Evolutionary conservation across 2,888 invertebrate species (phyloP).

Genomic region (Candidula unifasciata): DNA sequence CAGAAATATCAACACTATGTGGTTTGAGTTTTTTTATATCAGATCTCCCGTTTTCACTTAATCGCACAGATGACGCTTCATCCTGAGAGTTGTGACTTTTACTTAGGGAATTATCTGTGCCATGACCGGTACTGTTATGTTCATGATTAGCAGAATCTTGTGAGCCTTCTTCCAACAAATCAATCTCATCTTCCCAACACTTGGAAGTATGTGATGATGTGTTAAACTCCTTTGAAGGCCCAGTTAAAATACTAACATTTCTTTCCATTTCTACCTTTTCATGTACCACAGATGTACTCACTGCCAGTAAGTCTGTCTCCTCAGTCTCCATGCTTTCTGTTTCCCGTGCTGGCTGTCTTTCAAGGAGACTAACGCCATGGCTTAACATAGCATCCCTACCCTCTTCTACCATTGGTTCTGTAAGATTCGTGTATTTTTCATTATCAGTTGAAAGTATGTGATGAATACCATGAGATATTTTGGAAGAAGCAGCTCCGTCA

Average conservation of each 20-base stretch:
- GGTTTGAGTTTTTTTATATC: neutral
- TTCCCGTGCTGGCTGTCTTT: neutral
- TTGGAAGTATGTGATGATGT: neutral
- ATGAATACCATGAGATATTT: neutral
- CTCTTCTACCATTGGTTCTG: neutral
- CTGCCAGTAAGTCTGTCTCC: neutral
- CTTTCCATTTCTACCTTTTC: neutral
- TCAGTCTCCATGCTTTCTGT: neutral
- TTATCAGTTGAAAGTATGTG: too few relatives aligned
- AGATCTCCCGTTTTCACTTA: neutral
- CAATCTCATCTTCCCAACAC: slow-evolving; percentile 27
- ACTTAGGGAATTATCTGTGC: neutral
- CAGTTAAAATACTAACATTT: neutral
- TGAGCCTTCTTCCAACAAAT: slow-evolving; percentile 27
- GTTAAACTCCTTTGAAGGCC: neutral
- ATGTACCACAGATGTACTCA: neutral
- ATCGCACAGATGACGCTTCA: neutral
- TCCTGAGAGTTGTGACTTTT: too few relatives aligned
- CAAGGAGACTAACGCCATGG: neutral
- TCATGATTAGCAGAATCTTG: neutral
- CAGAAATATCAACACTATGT: neutral
- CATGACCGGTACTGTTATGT: neutral
- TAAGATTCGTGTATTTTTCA: neutral
- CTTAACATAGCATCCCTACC: neutral
- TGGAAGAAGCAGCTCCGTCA: neutral